Evolutionary conservation across 2,888 invertebrate genomes (phyloP).

Genomic region (Drosophila hawaiiensis): DNA sequence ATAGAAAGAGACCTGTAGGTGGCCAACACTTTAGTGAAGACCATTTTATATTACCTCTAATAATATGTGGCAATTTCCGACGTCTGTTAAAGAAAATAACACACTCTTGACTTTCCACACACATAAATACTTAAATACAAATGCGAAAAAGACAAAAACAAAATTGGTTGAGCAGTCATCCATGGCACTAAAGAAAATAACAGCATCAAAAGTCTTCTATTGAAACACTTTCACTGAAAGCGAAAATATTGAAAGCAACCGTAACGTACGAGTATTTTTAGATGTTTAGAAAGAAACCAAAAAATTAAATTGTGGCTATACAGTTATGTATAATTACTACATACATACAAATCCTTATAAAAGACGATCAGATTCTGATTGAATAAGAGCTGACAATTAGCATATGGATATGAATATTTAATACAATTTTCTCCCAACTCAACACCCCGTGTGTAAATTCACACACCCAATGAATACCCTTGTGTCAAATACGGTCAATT

Average conservation of each 20-base stretch:
- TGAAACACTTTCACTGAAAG: slow-evolving; percentile 63
- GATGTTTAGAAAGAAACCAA: slow-evolving; percentile 32
- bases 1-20: slow-evolving; percentile 16
- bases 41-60: slow-evolving; percentile 16
- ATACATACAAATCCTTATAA: background rate
- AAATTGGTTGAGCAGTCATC: slow-evolving; percentile 43
- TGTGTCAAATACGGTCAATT: slow-evolving; percentile 50
- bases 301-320: slow-evolving; percentile 29
- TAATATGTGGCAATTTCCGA: slow-evolving; percentile 33
- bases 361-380: background rate
- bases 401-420: background rate
- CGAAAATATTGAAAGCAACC: slow-evolving; percentile 68
- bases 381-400: slow-evolving; percentile 20
- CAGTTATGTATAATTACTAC: background rate
- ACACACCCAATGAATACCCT: slow-evolving; percentile 50
- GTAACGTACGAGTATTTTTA: slow-evolving; percentile 54
- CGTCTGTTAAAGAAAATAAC: slow-evolving; percentile 31
- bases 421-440: background rate
- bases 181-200: slow-evolving; percentile 38
- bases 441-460: slow-evolving; percentile 15
- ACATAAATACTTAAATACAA: slow-evolving; percentile 14
- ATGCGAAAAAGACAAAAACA: slow-evolving; percentile 42
- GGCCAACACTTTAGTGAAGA: slow-evolving; percentile 23
- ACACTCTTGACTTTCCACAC: slow-evolving; percentile 44
- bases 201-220: slow-evolving; percentile 57